Evolutionary conservation across 2,888 invertebrate genomes (phyloP).

Genomic region (Eupithecia subumbrata): DNA sequence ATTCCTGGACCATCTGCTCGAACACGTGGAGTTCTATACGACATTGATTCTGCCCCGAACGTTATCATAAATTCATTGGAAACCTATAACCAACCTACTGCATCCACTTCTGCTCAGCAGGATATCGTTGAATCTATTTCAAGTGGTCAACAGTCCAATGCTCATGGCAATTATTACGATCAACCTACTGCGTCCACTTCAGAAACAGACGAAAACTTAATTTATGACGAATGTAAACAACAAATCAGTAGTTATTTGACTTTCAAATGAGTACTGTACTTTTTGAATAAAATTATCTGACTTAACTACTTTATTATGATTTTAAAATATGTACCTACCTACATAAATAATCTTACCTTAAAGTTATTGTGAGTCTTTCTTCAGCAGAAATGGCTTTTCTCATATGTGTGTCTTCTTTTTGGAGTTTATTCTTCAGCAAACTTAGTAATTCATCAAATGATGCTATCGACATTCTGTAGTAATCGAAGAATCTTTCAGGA

Average conservation of each 20-base stretch:
- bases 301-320: conserved; percentile 19
- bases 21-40: conserved; percentile 6
- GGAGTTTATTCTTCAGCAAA: conserved; percentile 17
- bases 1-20: conserved; percentile 8
- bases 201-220: conserved; percentile 19
- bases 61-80: conserved; percentile 9
- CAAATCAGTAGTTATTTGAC: conserved; percentile 18
- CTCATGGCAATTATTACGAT: conserved; percentile 19
- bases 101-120: conserved; percentile 8
- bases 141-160: conserved; percentile 12
- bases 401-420: conserved; percentile 18
- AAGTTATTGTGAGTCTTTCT: conserved; percentile 19
- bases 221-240: conserved; percentile 19
- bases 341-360: not conserved
- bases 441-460: conserved; percentile 18
- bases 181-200: conserved; percentile 19
- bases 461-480: conserved; percentile 1
- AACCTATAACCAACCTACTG: conserved; percentile 9
- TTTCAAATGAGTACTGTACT: conserved; percentile 19
- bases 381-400: conserved; percentile 17
- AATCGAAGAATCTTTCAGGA: conserved; percentile 11
- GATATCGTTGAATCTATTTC: conserved; percentile 9
- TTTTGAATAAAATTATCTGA: conserved; percentile 19
- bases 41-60: conserved; percentile 7
- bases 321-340: not conserved